Evolutionary conservation across 1,140 invertebrate species (phyloP).

Genomic region (Camponotus pennsylvanicus): DNA sequence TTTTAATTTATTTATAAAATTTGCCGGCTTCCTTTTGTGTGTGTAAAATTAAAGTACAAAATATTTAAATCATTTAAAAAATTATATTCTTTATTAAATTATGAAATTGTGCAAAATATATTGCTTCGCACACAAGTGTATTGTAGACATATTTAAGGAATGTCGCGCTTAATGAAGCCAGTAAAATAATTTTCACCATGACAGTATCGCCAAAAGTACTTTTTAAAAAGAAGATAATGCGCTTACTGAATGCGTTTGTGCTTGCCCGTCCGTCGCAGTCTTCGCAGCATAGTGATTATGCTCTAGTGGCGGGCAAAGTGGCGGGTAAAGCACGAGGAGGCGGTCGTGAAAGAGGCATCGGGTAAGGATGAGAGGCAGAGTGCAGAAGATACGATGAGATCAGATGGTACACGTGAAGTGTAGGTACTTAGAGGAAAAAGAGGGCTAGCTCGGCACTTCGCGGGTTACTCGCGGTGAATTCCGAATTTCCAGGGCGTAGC

Average conservation of each 20-base stretch:
- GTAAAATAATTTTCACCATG: constrained; percentile 31
- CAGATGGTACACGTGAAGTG: constrained; percentile 54
- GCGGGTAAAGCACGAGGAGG: constrained; percentile 68
- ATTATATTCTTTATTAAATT: constrained; percentile 14
- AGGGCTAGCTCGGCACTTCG: constrained; percentile 60
- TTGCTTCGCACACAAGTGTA: background rate
- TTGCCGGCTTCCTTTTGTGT: background rate
- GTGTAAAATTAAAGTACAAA: background rate
- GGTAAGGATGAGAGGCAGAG: constrained; percentile 47
- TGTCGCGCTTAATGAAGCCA: background rate
- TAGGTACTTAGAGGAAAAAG: constrained; percentile 48
- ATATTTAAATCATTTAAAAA: background rate
- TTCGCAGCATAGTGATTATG: constrained; percentile 73
- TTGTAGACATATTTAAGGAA: background rate
- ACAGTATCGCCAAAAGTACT: constrained; percentile 46
- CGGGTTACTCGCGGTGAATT: constrained; percentile 61
- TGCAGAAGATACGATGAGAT: constrained; percentile 55
- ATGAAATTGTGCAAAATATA: background rate
- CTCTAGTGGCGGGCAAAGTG: constrained; percentile 73
- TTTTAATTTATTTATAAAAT: background rate
- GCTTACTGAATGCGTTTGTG: constrained; percentile 56
- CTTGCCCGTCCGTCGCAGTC: constrained; percentile 69
- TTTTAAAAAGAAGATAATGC: constrained; percentile 59
- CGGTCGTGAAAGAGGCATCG: constrained; percentile 45
- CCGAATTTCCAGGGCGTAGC: constrained; percentile 66